phyloP scores from a whole-genome alignment of 64 coral and sea anemone species.

The Anthopleura sola region DNA sequence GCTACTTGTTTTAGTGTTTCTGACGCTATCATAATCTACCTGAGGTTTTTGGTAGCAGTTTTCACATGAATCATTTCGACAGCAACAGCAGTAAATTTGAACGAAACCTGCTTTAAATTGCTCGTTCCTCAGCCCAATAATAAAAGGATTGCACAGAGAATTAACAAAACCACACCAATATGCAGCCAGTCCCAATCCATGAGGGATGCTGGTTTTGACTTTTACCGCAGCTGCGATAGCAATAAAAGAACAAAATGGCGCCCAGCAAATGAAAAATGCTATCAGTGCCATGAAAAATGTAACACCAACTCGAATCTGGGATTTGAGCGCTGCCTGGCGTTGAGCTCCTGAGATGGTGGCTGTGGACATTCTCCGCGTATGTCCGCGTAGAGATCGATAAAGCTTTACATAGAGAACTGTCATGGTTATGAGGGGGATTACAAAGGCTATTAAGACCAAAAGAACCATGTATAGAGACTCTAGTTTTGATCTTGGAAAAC shows the following conservation, averaged over 20 bases:
- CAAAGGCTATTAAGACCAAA: slow-evolving; percentile 57
- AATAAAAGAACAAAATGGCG: slow-evolving; percentile 72
- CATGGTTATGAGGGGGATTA: slow-evolving; percentile 67
- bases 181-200: slow-evolving; percentile 70
- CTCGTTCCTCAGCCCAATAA: slow-evolving; percentile 77
- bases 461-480: slow-evolving; percentile 70
- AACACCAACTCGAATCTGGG: slow-evolving; percentile 64
- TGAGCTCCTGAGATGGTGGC: slow-evolving; percentile 39
- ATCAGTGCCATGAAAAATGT: slow-evolving; percentile 84
- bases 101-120: slow-evolving; percentile 59
- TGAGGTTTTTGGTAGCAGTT: background rate
- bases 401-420: slow-evolving; percentile 63
- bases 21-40: background rate
- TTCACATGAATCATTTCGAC: background rate
- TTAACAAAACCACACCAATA: slow-evolving; percentile 89
- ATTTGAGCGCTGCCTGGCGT: slow-evolving; percentile 21
- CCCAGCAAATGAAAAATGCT: slow-evolving; percentile 84
- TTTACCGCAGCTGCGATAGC: slow-evolving; percentile 55
- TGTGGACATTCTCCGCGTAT: slow-evolving; percentile 66
- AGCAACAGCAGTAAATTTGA: slow-evolving; percentile 43
- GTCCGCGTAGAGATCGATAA: slow-evolving; percentile 46
- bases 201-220: slow-evolving; percentile 52
- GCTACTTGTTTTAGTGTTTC: slow-evolving; percentile 5
- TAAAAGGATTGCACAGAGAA: slow-evolving; percentile 74
- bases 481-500: slow-evolving; percentile 54